Percentiles rank a stretch among this genome's conserved stretches.
phyloP scores from a whole-genome alignment of 30 jellyfish, hydroid and myxozoan species.

The Clytia hemisphaerica region DNA sequence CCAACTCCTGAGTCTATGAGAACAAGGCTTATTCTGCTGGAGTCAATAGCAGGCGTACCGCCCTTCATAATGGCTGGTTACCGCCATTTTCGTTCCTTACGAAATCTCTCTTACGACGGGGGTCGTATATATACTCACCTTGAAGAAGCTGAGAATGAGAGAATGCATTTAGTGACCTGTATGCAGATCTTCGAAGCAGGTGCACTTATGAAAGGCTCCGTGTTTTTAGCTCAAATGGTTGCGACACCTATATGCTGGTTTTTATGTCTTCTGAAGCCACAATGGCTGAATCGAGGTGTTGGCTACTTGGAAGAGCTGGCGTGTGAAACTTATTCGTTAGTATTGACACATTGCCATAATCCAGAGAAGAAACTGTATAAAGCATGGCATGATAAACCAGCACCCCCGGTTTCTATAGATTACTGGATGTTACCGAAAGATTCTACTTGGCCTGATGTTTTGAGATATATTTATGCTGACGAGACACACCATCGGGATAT shows the following conservation, averaged over 20 bases:
- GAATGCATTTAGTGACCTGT: conserved; percentile 83
- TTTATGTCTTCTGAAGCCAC: background rate
- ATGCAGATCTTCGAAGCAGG: conserved; percentile 71
- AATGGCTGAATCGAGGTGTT: conserved; percentile 51
- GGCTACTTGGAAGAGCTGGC: conserved; percentile 89
- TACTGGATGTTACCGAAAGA: conserved; percentile 35
- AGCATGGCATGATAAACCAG: background rate
- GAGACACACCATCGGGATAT: conserved; percentile 82
- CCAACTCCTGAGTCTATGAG: too few species aligned
- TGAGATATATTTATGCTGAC: conserved; percentile 69
- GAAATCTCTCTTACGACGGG: conserved; percentile 62
- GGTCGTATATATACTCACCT: conserved; percentile 82
- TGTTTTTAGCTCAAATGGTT: conserved; percentile 44
- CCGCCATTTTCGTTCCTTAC: conserved; percentile 66
- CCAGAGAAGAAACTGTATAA: background rate
- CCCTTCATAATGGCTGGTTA: conserved; percentile 79
- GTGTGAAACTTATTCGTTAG: conserved; percentile 62
- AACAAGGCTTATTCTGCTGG: too few species aligned
- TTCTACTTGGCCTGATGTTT: conserved; percentile 75
- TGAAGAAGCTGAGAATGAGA: conserved; percentile 86
- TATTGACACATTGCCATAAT: background rate
- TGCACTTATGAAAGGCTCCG: conserved; percentile 53
- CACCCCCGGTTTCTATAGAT: background rate
- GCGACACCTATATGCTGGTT: background rate
- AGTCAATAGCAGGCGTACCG: conserved; percentile 79